These are phyloP conservation scores for Mythimna ferrago DNA, from an alignment of 2,888 invertebrate genomes.

Conservation along the genomic window DNA sequence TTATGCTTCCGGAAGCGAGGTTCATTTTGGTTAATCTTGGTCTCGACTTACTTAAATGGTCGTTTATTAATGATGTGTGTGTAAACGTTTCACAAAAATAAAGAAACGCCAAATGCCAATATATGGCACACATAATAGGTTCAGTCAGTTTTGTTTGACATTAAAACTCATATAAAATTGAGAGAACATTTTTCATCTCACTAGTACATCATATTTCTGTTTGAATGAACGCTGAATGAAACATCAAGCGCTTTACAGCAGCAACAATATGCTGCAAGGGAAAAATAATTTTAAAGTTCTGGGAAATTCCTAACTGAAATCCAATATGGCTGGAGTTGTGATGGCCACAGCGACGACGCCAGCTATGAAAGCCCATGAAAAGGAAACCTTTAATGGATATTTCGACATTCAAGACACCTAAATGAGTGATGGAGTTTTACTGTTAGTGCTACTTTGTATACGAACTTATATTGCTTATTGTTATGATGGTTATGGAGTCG, in stretches of 20 bases:
- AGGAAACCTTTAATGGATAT: conserved; percentile 79
- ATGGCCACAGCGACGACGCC: conserved; percentile 52
- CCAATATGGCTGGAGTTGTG: conserved; percentile 67
- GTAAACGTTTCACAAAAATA: conserved; percentile 19
- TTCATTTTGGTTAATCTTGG: neutral
- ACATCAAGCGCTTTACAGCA: conserved; percentile 56
- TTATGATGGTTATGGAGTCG: conserved; percentile 54
- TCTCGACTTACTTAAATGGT: neutral
- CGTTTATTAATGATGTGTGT: neutral
- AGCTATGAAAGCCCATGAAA: conserved; percentile 73
- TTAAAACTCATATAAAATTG: conserved; percentile 49
- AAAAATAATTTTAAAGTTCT: conserved; percentile 67
- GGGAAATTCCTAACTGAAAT: conserved; percentile 66
- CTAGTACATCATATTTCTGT: conserved; percentile 49
- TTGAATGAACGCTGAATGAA: conserved; percentile 64
- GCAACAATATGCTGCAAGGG: conserved; percentile 54
- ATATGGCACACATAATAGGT: conserved; percentile 22
- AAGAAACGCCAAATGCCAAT: conserved; percentile 3
- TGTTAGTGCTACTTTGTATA: conserved; percentile 56
- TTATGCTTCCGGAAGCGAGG: neutral
- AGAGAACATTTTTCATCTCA: conserved; percentile 63
- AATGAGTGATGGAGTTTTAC: conserved; percentile 75
- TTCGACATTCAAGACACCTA: conserved; percentile 70
- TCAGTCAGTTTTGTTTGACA: conserved; percentile 36
- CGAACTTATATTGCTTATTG: conserved; percentile 51